Evolutionary conservation across 2,888 invertebrate species (phyloP), one percentile per base, ranked within the genome.

Genomic region (Nephrocerus scutellatus): DNA sequence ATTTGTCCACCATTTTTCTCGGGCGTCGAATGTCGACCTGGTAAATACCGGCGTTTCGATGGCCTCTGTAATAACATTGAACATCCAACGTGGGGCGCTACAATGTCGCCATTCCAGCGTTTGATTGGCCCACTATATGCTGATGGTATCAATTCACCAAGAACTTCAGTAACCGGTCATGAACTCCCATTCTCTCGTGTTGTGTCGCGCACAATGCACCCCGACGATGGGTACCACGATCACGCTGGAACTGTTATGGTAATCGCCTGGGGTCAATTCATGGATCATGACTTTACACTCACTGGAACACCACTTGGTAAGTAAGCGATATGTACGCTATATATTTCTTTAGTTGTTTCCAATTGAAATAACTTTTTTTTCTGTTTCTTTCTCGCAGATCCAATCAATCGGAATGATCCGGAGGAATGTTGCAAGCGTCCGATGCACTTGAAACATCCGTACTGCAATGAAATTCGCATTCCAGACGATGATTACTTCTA

Each of bases 211-310:
- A 88, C 87, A 24, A 85, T 91, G 79, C 92, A 92, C 67, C 86
- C 89, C 23, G 91, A 92, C 58, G 88, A 90, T 51, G 90, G 90
- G 25, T 90, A 80, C 73, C 90, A 91, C 63, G 91, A 92, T 68
- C 90, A 90, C 68, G 90, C 90, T 19, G 89, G 90, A 35, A 91
- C 91, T 20, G 88, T 90, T 54, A 87, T 91, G 84, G 82, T 91
- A 31, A 66, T 66, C 46, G 89, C 90, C 39, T 92, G 91, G 91
- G 91, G 91, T 54, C 91, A 91, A 70, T 90, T 91, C 70, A 88
- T 91, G 80, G 91, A 91, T 70, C 91, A 92, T 72, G 91, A 91
- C 67, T 87, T 86, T 56, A 90, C 90, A 5, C 75, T 90, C 24
- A 89, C 89, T 39, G 90, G 78, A 50, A 90, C 89, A 18, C 88